phyloP scores from a whole-genome alignment of 2,113 vertebrate species.

The Notothenia rossii region DNA sequence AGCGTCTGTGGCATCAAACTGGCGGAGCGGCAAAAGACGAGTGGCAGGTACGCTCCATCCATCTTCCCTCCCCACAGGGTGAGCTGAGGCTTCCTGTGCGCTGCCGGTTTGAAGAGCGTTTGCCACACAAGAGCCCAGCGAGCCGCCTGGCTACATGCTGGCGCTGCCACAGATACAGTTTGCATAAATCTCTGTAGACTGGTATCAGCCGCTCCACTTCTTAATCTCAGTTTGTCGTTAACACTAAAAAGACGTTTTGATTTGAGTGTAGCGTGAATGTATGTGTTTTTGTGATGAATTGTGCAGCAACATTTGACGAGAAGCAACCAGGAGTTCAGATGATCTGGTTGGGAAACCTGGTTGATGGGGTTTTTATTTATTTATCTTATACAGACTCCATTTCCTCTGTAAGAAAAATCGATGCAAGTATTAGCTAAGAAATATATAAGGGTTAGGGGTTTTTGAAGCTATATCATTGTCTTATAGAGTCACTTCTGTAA shows the following conservation, averaged over 20 bases:
- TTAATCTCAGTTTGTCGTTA: background rate
- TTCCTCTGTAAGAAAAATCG: background rate
- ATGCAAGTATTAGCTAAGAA: background rate
- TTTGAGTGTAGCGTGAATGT: constrained; percentile 24
- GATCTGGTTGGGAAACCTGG: constrained; percentile 16
- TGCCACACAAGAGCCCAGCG: constrained; percentile 32
- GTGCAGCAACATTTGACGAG: constrained; percentile 49
- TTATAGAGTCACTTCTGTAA: too few species aligned
- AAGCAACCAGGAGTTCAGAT: constrained; percentile 35
- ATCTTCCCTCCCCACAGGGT: constrained; percentile 53
- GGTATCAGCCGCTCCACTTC: constrained; percentile 21
- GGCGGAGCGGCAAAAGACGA: constrained; percentile 85
- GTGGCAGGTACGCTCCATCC: constrained; percentile 83
- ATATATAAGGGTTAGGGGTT: background rate
- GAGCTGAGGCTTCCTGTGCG: constrained; percentile 33
- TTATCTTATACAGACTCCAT: constrained; percentile 5
- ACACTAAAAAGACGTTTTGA: constrained; percentile 36
- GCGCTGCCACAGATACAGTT: constrained; percentile 5
- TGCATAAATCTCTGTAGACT: constrained; percentile 32
- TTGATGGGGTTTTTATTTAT: constrained; percentile 9
- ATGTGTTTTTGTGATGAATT: constrained; percentile 49
- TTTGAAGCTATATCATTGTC: too few species aligned
- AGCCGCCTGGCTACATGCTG: constrained; percentile 6
- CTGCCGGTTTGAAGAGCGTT: constrained; percentile 36
- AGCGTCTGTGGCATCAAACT: constrained; percentile 91